Evolutionary conservation across 2,888 invertebrate genomes (phyloP).

Genomic region (Lochmaea crataegi): DNA sequence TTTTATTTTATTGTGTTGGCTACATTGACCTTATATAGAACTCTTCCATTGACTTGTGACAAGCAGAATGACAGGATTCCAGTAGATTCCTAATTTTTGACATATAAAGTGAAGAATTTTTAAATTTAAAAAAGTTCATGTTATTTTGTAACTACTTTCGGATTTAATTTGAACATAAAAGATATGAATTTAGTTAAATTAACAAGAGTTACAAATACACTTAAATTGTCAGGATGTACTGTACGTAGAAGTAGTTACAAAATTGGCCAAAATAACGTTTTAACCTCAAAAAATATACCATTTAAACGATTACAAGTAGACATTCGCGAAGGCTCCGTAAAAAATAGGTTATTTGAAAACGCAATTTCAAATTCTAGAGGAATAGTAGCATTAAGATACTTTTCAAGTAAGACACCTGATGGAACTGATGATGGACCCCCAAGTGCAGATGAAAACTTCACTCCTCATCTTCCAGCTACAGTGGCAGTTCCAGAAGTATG

Average conservation of each 20-base stretch:
- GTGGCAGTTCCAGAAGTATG: constrained; percentile 96
- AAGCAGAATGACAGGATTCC: background rate
- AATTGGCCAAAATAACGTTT: constrained; percentile 13
- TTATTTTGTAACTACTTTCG: constrained; percentile 3
- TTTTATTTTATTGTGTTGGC: too few species aligned
- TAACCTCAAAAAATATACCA: constrained; percentile 18
- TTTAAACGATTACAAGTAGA: background rate
- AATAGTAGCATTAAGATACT: constrained; percentile 42
- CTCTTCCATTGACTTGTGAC: background rate
- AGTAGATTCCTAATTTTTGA: constrained; percentile 6
- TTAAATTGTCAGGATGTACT: constrained; percentile 19
- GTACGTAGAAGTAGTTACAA: constrained; percentile 25
- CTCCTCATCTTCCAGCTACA: constrained; percentile 81
- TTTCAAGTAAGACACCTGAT: constrained; percentile 48
- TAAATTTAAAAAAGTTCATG: constrained; percentile 14
- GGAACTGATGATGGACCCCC: constrained; percentile 54
- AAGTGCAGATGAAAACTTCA: constrained; percentile 60
- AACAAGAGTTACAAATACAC: constrained; percentile 19
- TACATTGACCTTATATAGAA: too few species aligned
- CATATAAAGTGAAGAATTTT: background rate
- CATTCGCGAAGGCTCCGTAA: background rate
- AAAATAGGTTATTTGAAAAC: constrained; percentile 24
- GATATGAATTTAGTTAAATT: constrained; percentile 36
- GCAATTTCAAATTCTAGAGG: constrained; percentile 21
- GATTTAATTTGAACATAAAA: background rate